Evolutionary conservation across 2,113 vertebrate genomes (phyloP).

Genomic region (Corythornis vintsioides): DNA sequence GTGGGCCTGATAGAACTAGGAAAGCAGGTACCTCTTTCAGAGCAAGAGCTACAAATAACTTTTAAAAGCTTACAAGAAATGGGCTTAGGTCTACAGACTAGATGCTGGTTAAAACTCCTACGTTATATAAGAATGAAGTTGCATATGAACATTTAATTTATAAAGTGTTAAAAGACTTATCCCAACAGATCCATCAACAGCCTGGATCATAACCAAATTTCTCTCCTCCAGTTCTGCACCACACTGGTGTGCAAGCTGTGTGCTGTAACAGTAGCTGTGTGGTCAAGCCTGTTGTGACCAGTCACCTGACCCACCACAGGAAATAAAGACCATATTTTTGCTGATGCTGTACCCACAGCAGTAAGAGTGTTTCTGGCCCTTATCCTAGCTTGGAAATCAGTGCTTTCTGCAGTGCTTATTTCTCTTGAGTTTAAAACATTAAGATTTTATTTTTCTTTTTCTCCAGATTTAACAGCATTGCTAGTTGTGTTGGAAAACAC

Average conservation of each 20-base stretch:
- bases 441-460: neutral
- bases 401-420: neutral
- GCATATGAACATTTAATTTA: neutral
- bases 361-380: neutral
- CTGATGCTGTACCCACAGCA: neutral
- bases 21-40: neutral
- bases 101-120: neutral
- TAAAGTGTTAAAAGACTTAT: neutral
- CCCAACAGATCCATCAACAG: neutral
- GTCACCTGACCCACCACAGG: neutral
- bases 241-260: neutral
- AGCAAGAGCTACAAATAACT: neutral
- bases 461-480: neutral
- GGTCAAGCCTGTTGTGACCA: neutral
- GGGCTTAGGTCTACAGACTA: neutral
- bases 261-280: neutral
- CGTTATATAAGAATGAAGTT: neutral
- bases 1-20: neutral
- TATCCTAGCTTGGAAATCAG: neutral
- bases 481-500: neutral
- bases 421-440: neutral
- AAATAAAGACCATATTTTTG: neutral
- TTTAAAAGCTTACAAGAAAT: neutral
- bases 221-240: slow-evolving; percentile 23
- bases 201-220: slow-evolving; percentile 2